phyloP scores from a whole-genome alignment of 2,888 invertebrate genomes.

The Ectemnius cavifrons region DNA sequence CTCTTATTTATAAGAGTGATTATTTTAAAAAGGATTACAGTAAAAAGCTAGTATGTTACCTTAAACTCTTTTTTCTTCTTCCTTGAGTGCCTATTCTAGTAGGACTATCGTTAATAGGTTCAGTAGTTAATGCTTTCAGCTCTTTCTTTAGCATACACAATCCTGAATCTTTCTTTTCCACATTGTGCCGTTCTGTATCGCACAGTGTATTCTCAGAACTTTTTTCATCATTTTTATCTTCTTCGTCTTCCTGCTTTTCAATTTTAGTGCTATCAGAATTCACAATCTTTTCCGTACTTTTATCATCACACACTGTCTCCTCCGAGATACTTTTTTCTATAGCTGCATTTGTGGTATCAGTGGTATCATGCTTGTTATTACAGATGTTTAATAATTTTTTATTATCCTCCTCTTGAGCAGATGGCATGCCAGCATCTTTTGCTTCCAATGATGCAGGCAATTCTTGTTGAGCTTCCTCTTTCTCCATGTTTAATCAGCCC shows the following conservation, averaged over 20 bases:
- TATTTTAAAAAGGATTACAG: background rate
- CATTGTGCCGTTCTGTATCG: background rate
- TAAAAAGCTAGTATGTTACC: background rate
- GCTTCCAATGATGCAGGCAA: background rate
- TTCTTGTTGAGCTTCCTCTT: constrained; percentile 23
- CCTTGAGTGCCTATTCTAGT: constrained; percentile 42
- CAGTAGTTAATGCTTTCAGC: constrained; percentile 21
- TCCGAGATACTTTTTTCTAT: background rate
- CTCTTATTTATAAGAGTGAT: background rate
- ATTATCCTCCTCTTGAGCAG: constrained; percentile 12
- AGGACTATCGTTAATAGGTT: constrained; percentile 29
- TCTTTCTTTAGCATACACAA: constrained; percentile 13
- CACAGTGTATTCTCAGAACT: no score
- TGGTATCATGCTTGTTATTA: background rate
- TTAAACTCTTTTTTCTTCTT: constrained; percentile 64
- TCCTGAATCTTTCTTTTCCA: background rate
- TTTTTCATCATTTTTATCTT: no score
- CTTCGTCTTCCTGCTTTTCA: background rate
- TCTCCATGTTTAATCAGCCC: constrained; percentile 47
- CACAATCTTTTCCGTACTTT: background rate
- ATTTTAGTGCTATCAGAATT: background rate
- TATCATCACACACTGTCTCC: constrained; percentile 7
- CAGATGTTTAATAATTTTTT: background rate
- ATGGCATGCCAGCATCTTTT: background rate
- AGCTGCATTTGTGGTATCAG: background rate